A percentile compares a stretch with the other conserved stretches of the same genome.
Conservation (phyloP, 2,797 vertebrate genomes). For the Netta rufina region DNA sequence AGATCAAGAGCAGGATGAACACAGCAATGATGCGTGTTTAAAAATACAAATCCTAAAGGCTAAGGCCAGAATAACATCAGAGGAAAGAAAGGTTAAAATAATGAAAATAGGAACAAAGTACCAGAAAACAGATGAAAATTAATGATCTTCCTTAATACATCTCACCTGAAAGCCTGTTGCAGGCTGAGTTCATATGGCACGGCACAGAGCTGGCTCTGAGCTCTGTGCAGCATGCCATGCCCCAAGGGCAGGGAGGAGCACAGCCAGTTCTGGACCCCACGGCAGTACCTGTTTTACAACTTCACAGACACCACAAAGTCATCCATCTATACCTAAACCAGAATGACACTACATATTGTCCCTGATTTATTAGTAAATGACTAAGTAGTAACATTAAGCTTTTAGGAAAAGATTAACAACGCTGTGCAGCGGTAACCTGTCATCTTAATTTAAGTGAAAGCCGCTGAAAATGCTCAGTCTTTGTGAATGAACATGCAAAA, state of each 20-base stretch:
- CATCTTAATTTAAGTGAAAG: conserved; percentile 79
- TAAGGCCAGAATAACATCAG: not conserved
- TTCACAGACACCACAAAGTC: conserved; percentile 31
- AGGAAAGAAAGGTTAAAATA: not conserved
- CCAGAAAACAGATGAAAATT: not conserved
- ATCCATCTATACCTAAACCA: conserved; percentile 71
- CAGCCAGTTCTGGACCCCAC: not conserved
- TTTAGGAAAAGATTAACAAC: conserved; percentile 81
- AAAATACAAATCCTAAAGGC: not conserved
- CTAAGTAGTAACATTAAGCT: conserved; percentile 81
- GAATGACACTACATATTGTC: conserved; percentile 75
- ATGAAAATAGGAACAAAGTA: not conserved
- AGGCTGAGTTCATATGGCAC: not conserved
- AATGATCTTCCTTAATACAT: not conserved
- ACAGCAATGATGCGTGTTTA: not conserved
- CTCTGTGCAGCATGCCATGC: not conserved
- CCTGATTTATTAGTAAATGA: conserved; percentile 82
- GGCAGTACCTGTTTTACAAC: conserved; percentile 14
- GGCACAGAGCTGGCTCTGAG: conserved; percentile 14
- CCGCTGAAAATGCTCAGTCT: conserved; percentile 74
- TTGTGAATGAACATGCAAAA: conserved; percentile 67
- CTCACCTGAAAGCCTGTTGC: not conserved
- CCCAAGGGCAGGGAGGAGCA: conserved; percentile 22
- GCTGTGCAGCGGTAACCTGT: conserved; percentile 66
- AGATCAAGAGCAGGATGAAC: not conserved